Evolutionary conservation across 2,797 vertebrate species (phyloP), one percentile per base, ranked within the genome.

Genomic region (Poecilia velifera): DNA sequence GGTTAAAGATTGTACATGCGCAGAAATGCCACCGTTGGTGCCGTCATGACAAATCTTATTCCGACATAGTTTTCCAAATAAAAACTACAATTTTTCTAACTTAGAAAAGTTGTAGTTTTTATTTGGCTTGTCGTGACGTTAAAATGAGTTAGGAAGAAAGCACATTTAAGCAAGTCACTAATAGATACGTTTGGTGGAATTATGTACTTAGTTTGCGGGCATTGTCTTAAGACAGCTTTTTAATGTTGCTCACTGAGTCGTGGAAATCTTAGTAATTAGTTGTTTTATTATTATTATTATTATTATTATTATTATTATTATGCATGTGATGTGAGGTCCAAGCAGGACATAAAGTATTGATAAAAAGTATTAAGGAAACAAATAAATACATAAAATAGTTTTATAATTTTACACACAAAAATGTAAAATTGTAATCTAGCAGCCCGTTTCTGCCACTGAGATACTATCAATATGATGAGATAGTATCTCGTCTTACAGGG

Each of bases 61-160:
- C 82, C 85, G 81, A 31, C 1, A 0, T 31, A 3, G 0, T 20
- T 83, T 86, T 93, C 88, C 85, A 84, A 91, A 78, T 89, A 89
- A 92, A 83, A 85, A 0, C 1, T 6, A 0, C 9, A 73, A 12
- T 14, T 46, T 34, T 68, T 10, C 31, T 64, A 64, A 0, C 3
- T 46, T 14, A 14, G 45, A 46, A 45, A 16, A 46, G 46, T 46
- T 46, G 13, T 46, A 46, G 45, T 46, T 20, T 49, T 53, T 53
- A 25, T 25, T 53, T 53, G 51, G 22, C 39, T 45, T n/a, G 2
- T 14, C 2, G 13, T 70, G 4, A 25, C 68, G 14, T 46, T 45
- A 46, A 28, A 45, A 46, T 28, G 0, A 6, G 5, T 6, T 16
- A 16, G 3, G 25, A 45, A 13, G 14, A 46, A 28, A 28, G 6